Conservation (phyloP, 2,113 vertebrate species). For the Pan troglodytes region NHGRI_mPanTro3-v2.1_pri NC_072401.2:188235001-188235500, state of each 20-base stretch:
- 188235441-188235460: not conserved
- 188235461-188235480: not conserved
- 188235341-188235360: conserved; percentile 11
- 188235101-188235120: conserved; percentile 97
- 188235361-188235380: conserved; percentile 53
- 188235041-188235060: conserved; percentile 95
- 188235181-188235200: conserved; percentile 34
- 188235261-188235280: conserved; percentile 27
- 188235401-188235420: not conserved
- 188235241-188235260: conserved; percentile 11
- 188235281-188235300: conserved; percentile 30
- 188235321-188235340: conserved; percentile 43
- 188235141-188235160: conserved; percentile 99
- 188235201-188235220: not conserved
- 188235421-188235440: not conserved
- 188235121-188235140: conserved; percentile 97
- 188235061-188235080: conserved; percentile 92
- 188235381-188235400: not conserved
- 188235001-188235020: conserved; percentile 98
- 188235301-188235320: not conserved
- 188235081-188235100: conserved; percentile 92
- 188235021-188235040: conserved; percentile 98
- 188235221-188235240: not conserved
- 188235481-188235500: not conserved
- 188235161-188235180: conserved; percentile 96